phyloP scores from a whole-genome alignment of 2,888 invertebrate genomes.

The Saturnia japonica region DNA sequence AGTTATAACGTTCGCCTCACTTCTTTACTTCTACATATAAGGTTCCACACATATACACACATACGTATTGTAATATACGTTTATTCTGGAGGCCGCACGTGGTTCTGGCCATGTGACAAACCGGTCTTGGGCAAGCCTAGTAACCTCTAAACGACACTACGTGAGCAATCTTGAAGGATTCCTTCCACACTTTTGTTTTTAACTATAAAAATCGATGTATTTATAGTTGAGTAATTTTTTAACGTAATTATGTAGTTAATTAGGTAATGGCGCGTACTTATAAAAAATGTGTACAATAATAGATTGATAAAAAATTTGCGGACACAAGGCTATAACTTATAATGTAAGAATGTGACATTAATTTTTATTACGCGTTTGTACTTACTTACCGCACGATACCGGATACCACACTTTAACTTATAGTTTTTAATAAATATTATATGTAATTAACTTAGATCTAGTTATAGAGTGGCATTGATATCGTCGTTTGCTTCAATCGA shows the following conservation, averaged over 20 bases:
- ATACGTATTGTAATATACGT: slow-evolving; percentile 25
- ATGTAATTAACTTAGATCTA: not conserved
- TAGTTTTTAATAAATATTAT: not conserved
- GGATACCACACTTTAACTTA: not conserved
- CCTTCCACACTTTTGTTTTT: slow-evolving; percentile 57
- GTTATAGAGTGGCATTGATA: not conserved
- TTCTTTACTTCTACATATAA: slow-evolving; percentile 30
- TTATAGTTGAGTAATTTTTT: slow-evolving; percentile 17
- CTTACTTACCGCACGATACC: not conserved
- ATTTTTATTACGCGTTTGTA: not conserved
- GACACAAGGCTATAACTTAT: no score
- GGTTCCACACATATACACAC: slow-evolving; percentile 15
- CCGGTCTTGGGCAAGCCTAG: slow-evolving; percentile 75
- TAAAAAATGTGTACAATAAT: not conserved
- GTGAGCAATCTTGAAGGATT: slow-evolving; percentile 63
- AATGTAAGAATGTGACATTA: no score
- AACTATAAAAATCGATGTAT: slow-evolving; percentile 32
- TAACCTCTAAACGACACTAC: slow-evolving; percentile 79
- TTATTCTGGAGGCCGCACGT: slow-evolving; percentile 76
- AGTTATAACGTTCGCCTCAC: slow-evolving; percentile 30
- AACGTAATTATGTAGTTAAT: slow-evolving; percentile 16
- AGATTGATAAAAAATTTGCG: not conserved
- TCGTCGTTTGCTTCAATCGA: not conserved
- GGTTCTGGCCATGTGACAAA: slow-evolving; percentile 76
- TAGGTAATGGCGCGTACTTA: not conserved